These are phyloP conservation scores for Channallabes apus DNA, from an alignment of 2,797 vertebrate species.

Conservation along the genomic window DNA sequence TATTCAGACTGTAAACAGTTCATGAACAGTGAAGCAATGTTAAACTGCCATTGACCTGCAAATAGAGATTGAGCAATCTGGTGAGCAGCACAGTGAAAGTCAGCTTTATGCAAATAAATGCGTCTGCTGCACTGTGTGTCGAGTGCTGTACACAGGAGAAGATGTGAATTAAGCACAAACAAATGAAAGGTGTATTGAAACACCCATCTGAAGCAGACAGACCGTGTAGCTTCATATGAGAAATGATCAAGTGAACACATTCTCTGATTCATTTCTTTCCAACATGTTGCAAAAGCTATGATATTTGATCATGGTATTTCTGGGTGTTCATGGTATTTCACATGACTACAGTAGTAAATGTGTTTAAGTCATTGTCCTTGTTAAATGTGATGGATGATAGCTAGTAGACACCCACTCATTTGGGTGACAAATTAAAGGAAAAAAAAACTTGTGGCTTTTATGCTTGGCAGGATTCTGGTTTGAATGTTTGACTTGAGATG, in stretches of 20 bases:
- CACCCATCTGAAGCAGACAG: not conserved
- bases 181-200: conserved; percentile 13
- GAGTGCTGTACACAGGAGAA: not conserved
- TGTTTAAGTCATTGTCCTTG: not conserved
- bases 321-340: not conserved
- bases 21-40: not conserved
- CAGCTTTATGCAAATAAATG: not conserved
- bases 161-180: conserved; percentile 1
- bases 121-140: not conserved
- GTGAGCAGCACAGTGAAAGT: not conserved
- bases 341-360: not conserved
- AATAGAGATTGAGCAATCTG: not conserved
- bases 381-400: not conserved
- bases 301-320: not conserved
- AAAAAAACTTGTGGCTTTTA: not conserved
- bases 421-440: not conserved
- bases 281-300: not conserved
- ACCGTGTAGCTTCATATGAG: not conserved
- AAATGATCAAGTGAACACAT: not conserved
- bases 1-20: not conserved
- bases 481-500: not conserved
- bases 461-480: not conserved
- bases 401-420: not conserved
- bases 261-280: not conserved
- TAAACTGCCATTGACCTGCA: not conserved